A percentile compares a stretch with the other conserved stretches of the same genome.
These are phyloP conservation scores for Falco berigora DNA, from an alignment of 2,797 vertebrate genomes.

Conservation along the genomic window DNA sequence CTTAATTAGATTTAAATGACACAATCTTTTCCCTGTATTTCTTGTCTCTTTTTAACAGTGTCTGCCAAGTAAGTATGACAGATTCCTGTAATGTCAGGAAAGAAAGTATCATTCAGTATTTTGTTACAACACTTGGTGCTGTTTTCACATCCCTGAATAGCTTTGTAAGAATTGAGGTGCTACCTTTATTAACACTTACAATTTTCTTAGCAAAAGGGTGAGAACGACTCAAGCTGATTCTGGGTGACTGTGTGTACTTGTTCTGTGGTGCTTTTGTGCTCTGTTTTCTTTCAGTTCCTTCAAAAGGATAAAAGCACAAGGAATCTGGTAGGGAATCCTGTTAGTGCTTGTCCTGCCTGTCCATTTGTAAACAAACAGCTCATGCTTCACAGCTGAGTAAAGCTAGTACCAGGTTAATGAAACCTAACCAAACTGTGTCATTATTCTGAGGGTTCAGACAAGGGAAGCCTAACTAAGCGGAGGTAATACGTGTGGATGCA, in stretches of 20 bases:
- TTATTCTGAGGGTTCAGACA: not conserved
- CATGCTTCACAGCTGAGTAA: not conserved
- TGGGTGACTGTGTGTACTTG: not conserved
- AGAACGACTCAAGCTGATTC: not conserved
- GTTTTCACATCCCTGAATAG: not conserved
- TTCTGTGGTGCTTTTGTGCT: not conserved
- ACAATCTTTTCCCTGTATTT: not conserved
- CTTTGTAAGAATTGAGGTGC: not conserved
- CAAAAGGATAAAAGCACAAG: not conserved
- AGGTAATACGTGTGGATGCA: not conserved
- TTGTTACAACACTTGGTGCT: not conserved
- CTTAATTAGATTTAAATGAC: constrained; percentile 43
- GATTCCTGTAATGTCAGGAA: not conserved
- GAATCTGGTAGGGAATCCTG: not conserved
- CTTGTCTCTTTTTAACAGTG: not conserved
- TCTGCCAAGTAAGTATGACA: not conserved
- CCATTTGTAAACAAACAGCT: not conserved
- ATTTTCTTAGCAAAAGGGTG: not conserved
- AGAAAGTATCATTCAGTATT: not conserved
- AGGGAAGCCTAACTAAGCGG: not conserved
- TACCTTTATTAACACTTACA: not conserved
- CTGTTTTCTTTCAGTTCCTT: not conserved
- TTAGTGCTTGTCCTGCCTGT: not conserved
- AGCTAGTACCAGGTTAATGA: not conserved
- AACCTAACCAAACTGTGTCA: not conserved